Percentiles rank a stretch among this genome's conserved stretches.
Conservation (phyloP, 2,797 vertebrate genomes). For the Emys orbicularis region DNA sequence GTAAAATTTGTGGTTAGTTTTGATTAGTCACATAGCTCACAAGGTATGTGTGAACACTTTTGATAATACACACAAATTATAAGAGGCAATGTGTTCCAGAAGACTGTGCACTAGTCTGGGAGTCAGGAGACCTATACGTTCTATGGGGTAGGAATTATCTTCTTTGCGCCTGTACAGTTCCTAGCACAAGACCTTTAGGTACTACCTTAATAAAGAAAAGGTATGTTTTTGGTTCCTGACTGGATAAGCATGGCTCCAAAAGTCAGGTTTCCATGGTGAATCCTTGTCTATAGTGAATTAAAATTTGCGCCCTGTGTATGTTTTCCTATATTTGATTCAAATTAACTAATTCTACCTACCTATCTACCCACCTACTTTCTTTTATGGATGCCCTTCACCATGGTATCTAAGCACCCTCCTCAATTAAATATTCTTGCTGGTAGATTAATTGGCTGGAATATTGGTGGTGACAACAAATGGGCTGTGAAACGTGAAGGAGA, state of each 20-base stretch:
- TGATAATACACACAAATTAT: background rate
- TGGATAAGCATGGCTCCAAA: slow-evolving; percentile 14
- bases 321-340: background rate
- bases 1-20: background rate
- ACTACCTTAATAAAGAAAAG: background rate
- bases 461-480: slow-evolving; percentile 20
- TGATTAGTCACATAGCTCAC: background rate
- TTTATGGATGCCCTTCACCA: background rate
- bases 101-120: background rate
- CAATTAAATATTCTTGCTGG: background rate
- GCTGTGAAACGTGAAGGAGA: slow-evolving; percentile 35
- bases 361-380: background rate
- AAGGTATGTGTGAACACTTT: background rate
- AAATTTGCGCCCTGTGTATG: slow-evolving; percentile 23
- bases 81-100: background rate
- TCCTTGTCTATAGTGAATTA: slow-evolving; percentile 24
- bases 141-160: background rate
- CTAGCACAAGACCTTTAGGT: background rate
- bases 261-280: background rate
- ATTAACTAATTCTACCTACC: slow-evolving; percentile 3
- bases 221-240: slow-evolving; percentile 26
- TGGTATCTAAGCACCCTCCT: background rate
- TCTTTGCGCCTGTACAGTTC: background rate
- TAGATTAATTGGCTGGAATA: slow-evolving; percentile 65
- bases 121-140: background rate